Conservation (phyloP, 2,888 invertebrate genomes). For the Andrena praecox region DNA sequence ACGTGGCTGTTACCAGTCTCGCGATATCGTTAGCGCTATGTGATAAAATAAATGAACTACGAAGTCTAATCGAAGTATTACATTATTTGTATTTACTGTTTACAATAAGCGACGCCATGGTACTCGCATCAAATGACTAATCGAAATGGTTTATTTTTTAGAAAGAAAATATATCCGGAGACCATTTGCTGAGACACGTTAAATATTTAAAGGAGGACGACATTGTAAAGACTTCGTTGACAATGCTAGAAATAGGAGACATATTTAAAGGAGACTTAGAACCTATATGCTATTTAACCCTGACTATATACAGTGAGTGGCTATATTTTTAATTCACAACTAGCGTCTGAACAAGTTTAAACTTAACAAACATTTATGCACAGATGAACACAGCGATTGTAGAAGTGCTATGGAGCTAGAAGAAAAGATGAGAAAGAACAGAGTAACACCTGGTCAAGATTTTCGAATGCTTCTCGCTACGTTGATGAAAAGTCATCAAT, state of each 20-base stretch:
- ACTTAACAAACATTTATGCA: constrained; percentile 15
- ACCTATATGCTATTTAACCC: constrained; percentile 49
- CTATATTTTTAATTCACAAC: not conserved
- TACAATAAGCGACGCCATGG: not conserved
- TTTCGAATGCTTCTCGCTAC: constrained; percentile 71
- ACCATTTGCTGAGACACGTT: not conserved
- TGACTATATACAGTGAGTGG: constrained; percentile 65
- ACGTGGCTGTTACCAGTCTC: constrained; percentile 13
- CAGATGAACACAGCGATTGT: constrained; percentile 79
- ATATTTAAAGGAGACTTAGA: not conserved
- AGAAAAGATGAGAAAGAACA: constrained; percentile 81
- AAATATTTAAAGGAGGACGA: constrained; percentile 4
- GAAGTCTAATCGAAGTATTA: constrained; percentile 60
- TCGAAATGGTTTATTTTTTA: constrained; percentile 25
- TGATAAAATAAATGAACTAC: constrained; percentile 72
- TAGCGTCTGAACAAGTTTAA: not conserved
- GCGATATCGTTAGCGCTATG: constrained; percentile 48
- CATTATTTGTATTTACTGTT: constrained; percentile 10
- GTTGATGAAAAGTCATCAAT: constrained; percentile 81
- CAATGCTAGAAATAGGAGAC: constrained; percentile 51
- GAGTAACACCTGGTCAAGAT: constrained; percentile 79
- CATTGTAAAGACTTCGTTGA: constrained; percentile 16
- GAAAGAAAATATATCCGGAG: constrained; percentile 14
- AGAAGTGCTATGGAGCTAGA: constrained; percentile 80
- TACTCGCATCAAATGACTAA: not conserved